These are phyloP conservation scores for Drosophila mimica DNA, from an alignment of 2,888 invertebrate genomes.

Conservation along the genomic window DNA sequence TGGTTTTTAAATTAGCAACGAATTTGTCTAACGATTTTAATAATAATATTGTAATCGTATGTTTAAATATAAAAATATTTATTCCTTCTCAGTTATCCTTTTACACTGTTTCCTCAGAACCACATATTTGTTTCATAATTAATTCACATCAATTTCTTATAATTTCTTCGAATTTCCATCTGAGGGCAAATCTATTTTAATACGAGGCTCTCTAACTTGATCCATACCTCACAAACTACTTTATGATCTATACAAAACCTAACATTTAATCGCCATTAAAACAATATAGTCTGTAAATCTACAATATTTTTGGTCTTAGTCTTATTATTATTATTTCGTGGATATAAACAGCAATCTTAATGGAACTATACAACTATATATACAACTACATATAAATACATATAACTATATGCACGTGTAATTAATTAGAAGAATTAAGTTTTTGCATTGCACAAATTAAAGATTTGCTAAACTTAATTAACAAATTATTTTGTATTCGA, in stretches of 20 bases:
- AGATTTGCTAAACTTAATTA: slow-evolving; percentile 15
- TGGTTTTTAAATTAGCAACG: background rate
- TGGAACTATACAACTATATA: background rate
- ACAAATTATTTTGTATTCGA: background rate
- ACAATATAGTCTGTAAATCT: background rate
- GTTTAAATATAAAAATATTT: too few relatives aligned
- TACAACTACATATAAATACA: background rate
- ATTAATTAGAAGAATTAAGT: background rate
- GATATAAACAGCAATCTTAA: background rate
- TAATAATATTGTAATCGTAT: background rate
- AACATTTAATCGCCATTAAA: background rate
- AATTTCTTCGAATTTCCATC: background rate
- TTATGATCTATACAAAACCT: background rate
- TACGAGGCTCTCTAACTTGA: too few relatives aligned
- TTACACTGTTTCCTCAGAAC: background rate
- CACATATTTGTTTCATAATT: too few relatives aligned
- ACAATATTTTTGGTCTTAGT: background rate
- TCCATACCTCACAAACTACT: too few relatives aligned
- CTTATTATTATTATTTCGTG: too few relatives aligned
- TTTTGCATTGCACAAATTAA: slow-evolving; percentile 13
- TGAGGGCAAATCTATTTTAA: too few relatives aligned
- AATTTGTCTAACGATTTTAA: background rate
- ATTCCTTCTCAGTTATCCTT: too few relatives aligned
- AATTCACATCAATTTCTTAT: background rate
- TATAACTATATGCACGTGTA: background rate